phyloP scores from a whole-genome alignment of 2,113 vertebrate species.

The Alectura lathami region DNA sequence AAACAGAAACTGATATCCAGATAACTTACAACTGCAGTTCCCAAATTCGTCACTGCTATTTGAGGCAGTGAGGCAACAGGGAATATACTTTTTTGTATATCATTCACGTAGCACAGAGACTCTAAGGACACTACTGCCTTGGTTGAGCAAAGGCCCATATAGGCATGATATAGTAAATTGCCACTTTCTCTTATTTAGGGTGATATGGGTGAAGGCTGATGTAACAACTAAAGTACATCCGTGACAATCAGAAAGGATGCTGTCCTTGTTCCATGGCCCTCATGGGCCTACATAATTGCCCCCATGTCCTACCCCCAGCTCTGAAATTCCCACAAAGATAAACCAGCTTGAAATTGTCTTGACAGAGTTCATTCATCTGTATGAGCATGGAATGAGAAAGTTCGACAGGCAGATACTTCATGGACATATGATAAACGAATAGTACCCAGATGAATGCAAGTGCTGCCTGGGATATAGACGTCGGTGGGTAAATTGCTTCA shows the following conservation, averaged over 20 bases:
- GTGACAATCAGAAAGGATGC: not conserved
- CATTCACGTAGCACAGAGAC: not conserved
- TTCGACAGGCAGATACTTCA: constrained; percentile 22
- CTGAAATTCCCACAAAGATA: not conserved
- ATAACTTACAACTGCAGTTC: not conserved
- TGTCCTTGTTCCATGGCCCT: constrained; percentile 16
- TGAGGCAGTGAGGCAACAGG: not conserved
- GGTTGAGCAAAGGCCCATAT: not conserved
- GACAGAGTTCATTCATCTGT: constrained; percentile 39
- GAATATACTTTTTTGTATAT: accelerated
- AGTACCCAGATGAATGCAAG: constrained; percentile 8
- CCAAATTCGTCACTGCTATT: not conserved
- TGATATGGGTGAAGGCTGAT: constrained; percentile 21
- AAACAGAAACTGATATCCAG: not conserved
- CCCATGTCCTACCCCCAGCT: not conserved
- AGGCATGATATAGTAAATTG: not conserved
- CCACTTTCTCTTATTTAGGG: not conserved
- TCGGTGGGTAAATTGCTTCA: constrained; percentile 36
- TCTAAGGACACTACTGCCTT: not conserved
- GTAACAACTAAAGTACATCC: not conserved
- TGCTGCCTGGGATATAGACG: not conserved
- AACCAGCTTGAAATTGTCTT: constrained; percentile 36
- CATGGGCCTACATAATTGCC: not conserved
- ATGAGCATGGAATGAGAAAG: not conserved
- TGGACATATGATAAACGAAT: constrained; percentile 44